Base-by-base conservation (phyloP, 2,797 vertebrate species). In the Sebastes alutus region DNA sequence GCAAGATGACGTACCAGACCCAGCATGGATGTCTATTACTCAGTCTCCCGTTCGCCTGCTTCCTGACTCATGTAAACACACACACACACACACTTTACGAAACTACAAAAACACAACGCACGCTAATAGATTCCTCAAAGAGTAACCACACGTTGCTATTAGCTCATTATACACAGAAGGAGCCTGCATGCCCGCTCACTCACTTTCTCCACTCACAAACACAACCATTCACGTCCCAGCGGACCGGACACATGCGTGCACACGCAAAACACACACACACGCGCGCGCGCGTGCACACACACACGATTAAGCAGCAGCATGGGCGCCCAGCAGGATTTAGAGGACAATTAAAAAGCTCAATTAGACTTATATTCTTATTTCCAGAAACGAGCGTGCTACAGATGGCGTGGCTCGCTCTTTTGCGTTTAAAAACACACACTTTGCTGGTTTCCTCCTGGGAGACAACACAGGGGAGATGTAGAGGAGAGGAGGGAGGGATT, bases 331-430 rank as follows among this genome's bases (percentile, higher is more conserved):
- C 89, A 87, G 91, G 90, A 94, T 90, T 93, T 90, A 93, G 91
- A 91, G 90, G 87, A 92, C 94, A 94, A 95, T 93, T 93, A 93
- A 91, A 94, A 91, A 92, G 80, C 90, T 92, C 91, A 92, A 93
- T 93, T 88, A 91, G 86, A 93, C 89, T 85, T 92, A 89, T 86
- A 90, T 89, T 89, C 85, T 86, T 91, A 88, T 82, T 90, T 89
- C 79, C 69, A 89, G 87, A 85, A 91, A 90, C 72, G 66, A 74
- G 77, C 22, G 32, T 6, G 82, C 89, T 92, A 86, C 94, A 94
- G 91, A 94, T 94, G 93, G 91, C 59, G 75, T 67, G 75, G 82
- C 82, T 82, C 49, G 75, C 79, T 89, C 80, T 81, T 49, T 72
- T 77, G 83, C 72, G 4, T 89, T 86, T 83, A 86, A 86, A 88